Evolutionary conservation across 1,140 invertebrate species (phyloP), one percentile per base, ranked within the genome.

Genomic region (Saxidomus purpurata): DNA sequence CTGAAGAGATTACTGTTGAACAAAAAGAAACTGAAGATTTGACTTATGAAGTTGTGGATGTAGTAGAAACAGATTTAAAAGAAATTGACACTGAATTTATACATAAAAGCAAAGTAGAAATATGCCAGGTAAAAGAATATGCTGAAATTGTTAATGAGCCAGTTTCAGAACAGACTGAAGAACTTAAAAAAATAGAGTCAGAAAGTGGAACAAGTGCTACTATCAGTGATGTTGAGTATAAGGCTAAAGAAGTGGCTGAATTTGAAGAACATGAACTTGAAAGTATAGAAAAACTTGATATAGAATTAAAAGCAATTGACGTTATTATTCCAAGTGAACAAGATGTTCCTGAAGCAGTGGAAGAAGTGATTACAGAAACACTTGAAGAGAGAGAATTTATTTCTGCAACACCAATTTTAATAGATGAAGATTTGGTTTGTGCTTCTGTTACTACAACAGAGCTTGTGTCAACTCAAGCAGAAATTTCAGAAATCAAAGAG

Each of bases 381-480:
- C 28, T 61, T 89, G 52, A 89, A 61, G 76, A 76, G 86, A 52
- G 80, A 87, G 52, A 82, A 81, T 77, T 76, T 89, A 67, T 67
- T 28, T 40, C 87, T 87, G 69, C 61, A 2, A 69, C 3, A 40
- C 9, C 61, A 31, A 34, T 40, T 31, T 0, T 69, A 34, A 25
- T 71, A 4, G 55, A 81, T 38, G 59, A 49, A 3, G 43, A 77
- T 17, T 49, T 77, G 9, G 74, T 52, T 1, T 77, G 25, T 49
- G 43, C 74, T 13, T 52, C 74, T 77, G 74, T 52, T 8, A 77
- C 74, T 77, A 52, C 74, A 25, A 52, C 74, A 28, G 74, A 77
- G 28, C 25, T 52, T 77, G 28, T 77, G 74, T 77, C 74, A 77
- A 77, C 43, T 47, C 22, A 77, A 52, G 74, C 40, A 52, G 74